Conservation (phyloP, 2,113 vertebrate genomes). For the Mesocricetus auratus region DNA sequence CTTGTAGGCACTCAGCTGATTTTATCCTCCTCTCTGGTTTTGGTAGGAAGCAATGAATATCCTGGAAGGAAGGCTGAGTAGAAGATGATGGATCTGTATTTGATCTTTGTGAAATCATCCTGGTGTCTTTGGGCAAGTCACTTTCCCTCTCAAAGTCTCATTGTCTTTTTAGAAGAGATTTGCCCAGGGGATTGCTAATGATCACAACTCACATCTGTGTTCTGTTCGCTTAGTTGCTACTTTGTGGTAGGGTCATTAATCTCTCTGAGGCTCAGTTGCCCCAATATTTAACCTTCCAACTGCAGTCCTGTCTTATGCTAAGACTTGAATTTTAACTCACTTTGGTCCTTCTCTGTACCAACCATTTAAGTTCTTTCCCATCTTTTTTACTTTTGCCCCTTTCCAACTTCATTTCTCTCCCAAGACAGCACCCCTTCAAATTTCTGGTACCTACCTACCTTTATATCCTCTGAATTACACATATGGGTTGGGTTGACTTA, state of each 20-base stretch:
- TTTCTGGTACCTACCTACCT: background rate
- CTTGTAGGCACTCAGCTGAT: background rate
- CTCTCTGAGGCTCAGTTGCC: background rate
- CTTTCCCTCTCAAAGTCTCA: background rate
- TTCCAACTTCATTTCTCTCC: background rate
- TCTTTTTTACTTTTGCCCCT: background rate
- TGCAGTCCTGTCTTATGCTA: background rate
- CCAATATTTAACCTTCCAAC: background rate
- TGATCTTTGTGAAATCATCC: conserved; percentile 10
- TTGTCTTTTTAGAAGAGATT: conserved; percentile 16
- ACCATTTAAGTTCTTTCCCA: background rate
- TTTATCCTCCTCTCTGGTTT: background rate
- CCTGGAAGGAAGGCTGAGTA: background rate
- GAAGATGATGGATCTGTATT: background rate
- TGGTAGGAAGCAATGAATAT: background rate
- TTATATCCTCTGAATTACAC: background rate
- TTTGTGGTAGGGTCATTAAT: background rate
- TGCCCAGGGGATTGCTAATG: background rate
- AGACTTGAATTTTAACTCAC: background rate
- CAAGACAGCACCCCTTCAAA: background rate
- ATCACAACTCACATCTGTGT: background rate
- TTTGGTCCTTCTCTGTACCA: background rate
- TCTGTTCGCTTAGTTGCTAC: background rate
- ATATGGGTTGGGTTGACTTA: background rate
- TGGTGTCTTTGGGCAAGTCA: conserved; percentile 36